These are phyloP conservation scores for Caenorhabditis sp. DNA, from an alignment of 2,888 invertebrate species.

Conservation along the genomic window DNA sequence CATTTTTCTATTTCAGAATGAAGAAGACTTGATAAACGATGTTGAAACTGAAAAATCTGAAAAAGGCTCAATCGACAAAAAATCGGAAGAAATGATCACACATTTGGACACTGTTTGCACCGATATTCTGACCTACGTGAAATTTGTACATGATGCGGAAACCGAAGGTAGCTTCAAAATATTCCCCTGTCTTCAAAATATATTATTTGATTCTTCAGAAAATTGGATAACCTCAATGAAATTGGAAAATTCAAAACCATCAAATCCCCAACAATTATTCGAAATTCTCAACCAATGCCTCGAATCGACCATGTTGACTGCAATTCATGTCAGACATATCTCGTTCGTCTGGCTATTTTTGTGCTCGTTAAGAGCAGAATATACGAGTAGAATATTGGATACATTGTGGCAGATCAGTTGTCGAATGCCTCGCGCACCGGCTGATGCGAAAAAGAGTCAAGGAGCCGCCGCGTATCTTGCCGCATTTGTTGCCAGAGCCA, in stretches of 20 bases:
- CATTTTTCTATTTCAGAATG: constrained; percentile 20
- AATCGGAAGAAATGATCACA: constrained; percentile 13
- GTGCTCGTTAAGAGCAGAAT: constrained; percentile 48
- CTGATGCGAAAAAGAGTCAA: constrained; percentile 62
- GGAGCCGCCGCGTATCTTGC: constrained; percentile 64
- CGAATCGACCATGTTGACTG: constrained; percentile 56
- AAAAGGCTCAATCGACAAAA: neutral
- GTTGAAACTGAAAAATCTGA: constrained; percentile 15
- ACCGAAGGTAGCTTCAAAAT: no score
- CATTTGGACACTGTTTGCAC: constrained; percentile 24
- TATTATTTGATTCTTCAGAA: neutral
- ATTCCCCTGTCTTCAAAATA: no score
- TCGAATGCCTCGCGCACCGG: constrained; percentile 52
- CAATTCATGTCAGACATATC: constrained; percentile 52
- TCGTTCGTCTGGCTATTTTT: constrained; percentile 66
- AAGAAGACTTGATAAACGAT: constrained; percentile 26
- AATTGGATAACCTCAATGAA: constrained; percentile 18
- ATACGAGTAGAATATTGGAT: constrained; percentile 44
- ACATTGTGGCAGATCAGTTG: constrained; percentile 58
- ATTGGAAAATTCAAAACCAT: constrained; percentile 4
- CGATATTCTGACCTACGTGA: constrained; percentile 22
- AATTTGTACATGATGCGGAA: neutral
- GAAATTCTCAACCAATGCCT: constrained; percentile 44
- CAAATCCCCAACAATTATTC: constrained; percentile 30
- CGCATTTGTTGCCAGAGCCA: constrained; percentile 60